Evolutionary conservation across 2,888 invertebrate species (phyloP).

Genomic region (Invenusta paracnida): DNA sequence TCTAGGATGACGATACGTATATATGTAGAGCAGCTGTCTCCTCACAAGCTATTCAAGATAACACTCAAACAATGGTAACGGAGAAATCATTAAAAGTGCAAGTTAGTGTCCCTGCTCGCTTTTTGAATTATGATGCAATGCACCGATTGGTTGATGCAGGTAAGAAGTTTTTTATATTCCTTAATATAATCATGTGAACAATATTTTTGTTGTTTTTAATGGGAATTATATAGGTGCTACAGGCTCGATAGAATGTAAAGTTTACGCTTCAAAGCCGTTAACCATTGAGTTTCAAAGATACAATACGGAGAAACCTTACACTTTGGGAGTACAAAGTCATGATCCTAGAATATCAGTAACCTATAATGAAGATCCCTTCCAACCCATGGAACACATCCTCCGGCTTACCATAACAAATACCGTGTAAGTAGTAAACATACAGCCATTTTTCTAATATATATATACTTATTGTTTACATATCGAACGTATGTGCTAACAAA

Average conservation of each 20-base stretch:
- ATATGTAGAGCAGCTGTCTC: constrained; percentile 28
- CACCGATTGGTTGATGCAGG: background rate
- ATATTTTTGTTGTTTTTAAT: too few relatives aligned
- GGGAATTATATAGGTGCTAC: constrained; percentile 25
- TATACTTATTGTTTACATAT: too few relatives aligned
- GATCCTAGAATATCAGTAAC: constrained; percentile 38
- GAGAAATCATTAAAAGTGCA: background rate
- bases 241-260: background rate
- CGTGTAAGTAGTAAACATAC: background rate
- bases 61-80: background rate
- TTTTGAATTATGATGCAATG: background rate
- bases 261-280: constrained; percentile 30
- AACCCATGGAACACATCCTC: constrained; percentile 26
- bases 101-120: background rate
- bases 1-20: constrained; percentile 14
- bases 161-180: too few relatives aligned
- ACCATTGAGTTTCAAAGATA: constrained; percentile 40
- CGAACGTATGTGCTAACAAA: too few relatives aligned
- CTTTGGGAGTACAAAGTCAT: constrained; percentile 33
- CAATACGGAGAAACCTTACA: constrained; percentile 30
- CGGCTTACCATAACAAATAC: constrained; percentile 19
- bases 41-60: background rate
- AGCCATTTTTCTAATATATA: background rate
- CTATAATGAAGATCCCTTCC: background rate
- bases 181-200: too few relatives aligned